Conservation (phyloP, 2,113 vertebrate species). For the Pogonocichla stellata region DNA sequence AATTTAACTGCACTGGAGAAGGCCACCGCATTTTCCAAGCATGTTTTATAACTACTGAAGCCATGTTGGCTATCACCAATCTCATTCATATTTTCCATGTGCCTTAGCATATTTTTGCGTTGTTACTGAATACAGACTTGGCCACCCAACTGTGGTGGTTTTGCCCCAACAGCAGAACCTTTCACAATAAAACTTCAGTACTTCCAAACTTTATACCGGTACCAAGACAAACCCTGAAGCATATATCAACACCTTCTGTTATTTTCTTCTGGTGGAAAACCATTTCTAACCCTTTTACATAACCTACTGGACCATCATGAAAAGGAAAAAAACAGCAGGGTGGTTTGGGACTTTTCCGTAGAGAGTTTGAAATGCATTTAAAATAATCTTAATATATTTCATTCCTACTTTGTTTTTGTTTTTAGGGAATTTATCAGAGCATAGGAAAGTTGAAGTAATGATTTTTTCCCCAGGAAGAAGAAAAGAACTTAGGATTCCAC, state of each 20-base stretch:
- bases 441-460: neutral
- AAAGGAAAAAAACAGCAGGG: neutral
- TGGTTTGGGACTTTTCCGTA: neutral
- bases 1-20: neutral
- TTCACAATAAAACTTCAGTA: neutral
- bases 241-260: neutral
- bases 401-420: neutral
- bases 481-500: neutral
- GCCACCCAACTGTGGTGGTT: neutral
- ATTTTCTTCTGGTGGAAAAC: neutral
- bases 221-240: neutral
- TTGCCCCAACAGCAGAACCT: neutral
- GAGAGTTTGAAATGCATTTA: neutral
- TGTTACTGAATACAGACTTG: neutral
- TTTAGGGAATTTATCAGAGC: neutral
- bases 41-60: neutral
- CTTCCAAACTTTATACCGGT: neutral
- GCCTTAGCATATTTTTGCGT: neutral
- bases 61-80: neutral
- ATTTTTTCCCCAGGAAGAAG: neutral
- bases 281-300: neutral
- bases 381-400: neutral
- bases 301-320: neutral
- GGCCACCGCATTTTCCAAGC: no score
- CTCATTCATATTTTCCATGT: neutral